These are phyloP conservation scores for Gasterosteus nipponicus DNA, from an alignment of 2,113 vertebrate species.

Conservation along the genomic window DNA sequence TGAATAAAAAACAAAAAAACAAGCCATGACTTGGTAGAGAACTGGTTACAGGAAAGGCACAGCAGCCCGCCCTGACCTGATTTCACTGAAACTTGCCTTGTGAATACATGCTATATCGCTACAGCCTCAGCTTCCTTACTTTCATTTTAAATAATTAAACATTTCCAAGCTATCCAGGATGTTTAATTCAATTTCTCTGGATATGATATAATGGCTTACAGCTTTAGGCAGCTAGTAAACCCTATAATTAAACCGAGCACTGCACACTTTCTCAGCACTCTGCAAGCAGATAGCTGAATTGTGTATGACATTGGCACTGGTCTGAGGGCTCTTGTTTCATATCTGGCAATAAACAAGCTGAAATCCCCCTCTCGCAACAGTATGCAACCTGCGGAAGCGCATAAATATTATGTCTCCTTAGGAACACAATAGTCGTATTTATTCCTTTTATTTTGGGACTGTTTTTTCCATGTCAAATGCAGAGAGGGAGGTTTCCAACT, in stretches of 20 bases:
- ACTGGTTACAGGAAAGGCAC: not conserved
- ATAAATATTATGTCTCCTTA: constrained; percentile 83
- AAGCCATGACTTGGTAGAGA: not conserved
- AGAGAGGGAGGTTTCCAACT: constrained; percentile 55
- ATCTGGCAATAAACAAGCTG: constrained; percentile 62
- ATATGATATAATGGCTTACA: constrained; percentile 28
- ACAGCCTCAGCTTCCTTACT: constrained; percentile 2
- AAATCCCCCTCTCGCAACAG: constrained; percentile 68
- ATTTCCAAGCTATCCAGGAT: constrained; percentile 21
- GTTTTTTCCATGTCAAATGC: constrained; percentile 64
- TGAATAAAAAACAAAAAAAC: constrained; percentile 11
- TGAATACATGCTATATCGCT: not conserved
- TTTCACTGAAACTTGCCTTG: constrained; percentile 22
- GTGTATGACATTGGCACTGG: constrained; percentile 56
- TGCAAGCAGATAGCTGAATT: constrained; percentile 49
- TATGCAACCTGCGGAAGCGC: constrained; percentile 67
- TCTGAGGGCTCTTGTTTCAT: constrained; percentile 72
- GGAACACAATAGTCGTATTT: constrained; percentile 80
- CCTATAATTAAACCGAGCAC: constrained; percentile 54
- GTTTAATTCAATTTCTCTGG: constrained; percentile 42
- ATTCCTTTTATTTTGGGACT: constrained; percentile 71
- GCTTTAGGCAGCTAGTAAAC: constrained; percentile 32
- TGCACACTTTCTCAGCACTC: constrained; percentile 34
- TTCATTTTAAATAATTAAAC: constrained; percentile 33
- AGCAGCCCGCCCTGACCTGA: constrained; percentile 7